Base-by-base conservation (phyloP, 2,113 vertebrate genomes). In the Pedionomus torquatus region DNA sequence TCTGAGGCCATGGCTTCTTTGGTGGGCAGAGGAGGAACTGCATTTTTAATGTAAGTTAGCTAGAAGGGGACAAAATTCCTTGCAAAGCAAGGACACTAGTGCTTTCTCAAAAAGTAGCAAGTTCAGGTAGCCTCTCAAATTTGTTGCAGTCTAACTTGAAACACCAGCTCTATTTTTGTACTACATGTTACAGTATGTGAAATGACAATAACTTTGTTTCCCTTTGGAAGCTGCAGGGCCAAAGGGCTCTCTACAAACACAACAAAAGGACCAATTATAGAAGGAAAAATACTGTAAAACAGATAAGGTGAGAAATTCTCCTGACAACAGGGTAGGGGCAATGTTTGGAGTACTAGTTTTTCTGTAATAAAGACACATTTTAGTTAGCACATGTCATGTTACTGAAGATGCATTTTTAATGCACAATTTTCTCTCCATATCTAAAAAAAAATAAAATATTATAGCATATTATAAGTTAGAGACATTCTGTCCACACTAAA, bases 151-250 rank as follows among this genome's bases (percentile, higher is more conserved):
- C 39, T 60, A 28, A 60, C 44, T 31, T 78, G 61, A 92, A 94
- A 81, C 83, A 95, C 52, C 80, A 84, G 65, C 83, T 94, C 80
- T 54, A 66, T 76, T 89, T 23, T 83, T 49, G 52, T 60, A 52
- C 39, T 41, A 14, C n/a, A 17, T 26, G 16, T 75, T 81, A 55
- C 30, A 64, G 58, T 54, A 75, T 48, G 76, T 82, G 39, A 80
- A 92, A 64, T 21, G 35, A 79, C 57, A 96, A 79, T 41, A 72
- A 81, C 72, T 89, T 65, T 80, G 55, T 89, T 87, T 76, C 83
- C 69, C 41, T 17, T 48, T 72, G 77, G 57, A 91, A 94, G 61
- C 43, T 51, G 37, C 74, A 85, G 87, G 54, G 70, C 57, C 57
- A 76, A 80, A 92, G 79, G 49, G 46, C 63, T 83, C 25, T 70